These are phyloP conservation scores for Amphipoea lucens DNA, from an alignment of 2,888 invertebrate genomes.

Conservation along the genomic window DNA sequence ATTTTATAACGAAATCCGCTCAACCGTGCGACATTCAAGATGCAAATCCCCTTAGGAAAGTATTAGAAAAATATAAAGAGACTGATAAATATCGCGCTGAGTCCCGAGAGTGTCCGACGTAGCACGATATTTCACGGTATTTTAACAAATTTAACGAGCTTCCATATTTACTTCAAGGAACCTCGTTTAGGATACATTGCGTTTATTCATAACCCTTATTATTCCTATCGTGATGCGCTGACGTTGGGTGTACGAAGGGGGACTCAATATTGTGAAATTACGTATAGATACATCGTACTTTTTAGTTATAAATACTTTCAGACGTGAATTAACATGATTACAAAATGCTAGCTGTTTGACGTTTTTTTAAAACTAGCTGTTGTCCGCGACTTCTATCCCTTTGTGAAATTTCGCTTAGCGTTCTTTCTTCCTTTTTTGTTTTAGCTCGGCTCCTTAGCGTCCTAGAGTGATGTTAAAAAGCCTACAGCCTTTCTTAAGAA, in stretches of 20 bases:
- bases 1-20: conserved; percentile 80
- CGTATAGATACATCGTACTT: neutral
- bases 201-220: conserved; percentile 76
- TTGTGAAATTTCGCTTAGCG: neutral
- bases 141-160: conserved; percentile 90
- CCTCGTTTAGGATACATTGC: conserved; percentile 76
- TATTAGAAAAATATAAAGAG: conserved; percentile 87
- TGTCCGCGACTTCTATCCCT: neutral
- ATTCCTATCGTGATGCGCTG: conserved; percentile 56
- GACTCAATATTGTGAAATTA: conserved; percentile 5
- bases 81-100: conserved; percentile 71
- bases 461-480: neutral
- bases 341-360: neutral
- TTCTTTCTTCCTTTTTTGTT: no score
- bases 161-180: conserved; percentile 86
- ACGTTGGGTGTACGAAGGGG: conserved; percentile 22
- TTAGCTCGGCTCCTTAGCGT: neutral
- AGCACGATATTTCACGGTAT: conserved; percentile 89
- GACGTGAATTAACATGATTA: neutral
- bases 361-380: neutral
- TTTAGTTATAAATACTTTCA: neutral
- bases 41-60: conserved; percentile 83
- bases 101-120: conserved; percentile 85
- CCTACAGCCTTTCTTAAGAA: neutral
- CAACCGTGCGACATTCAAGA: conserved; percentile 78